phyloP scores from a whole-genome alignment of 2,888 invertebrate species.

The Caprella mutica region DNA sequence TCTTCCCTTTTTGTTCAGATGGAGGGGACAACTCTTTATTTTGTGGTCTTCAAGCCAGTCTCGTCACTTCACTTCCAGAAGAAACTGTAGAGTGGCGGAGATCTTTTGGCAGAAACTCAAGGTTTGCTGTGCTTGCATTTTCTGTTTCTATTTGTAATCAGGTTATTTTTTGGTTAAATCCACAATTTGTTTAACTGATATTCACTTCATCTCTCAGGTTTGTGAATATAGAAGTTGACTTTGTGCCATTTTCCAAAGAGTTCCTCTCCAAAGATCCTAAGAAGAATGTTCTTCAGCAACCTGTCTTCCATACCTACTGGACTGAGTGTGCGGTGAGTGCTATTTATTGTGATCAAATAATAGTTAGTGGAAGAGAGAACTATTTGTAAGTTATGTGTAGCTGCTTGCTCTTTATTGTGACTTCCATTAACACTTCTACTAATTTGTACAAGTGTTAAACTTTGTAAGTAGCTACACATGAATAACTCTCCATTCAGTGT shows the following conservation, averaged over 20 bases:
- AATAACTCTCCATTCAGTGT: too few species aligned
- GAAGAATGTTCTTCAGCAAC: constrained; percentile 68
- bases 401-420: too few species aligned
- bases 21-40: constrained; percentile 76
- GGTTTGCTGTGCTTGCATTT: constrained; percentile 41
- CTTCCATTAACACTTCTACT: too few species aligned
- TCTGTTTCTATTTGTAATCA: too few species aligned
- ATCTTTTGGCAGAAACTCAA: constrained; percentile 72
- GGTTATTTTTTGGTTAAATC: too few species aligned
- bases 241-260: constrained; percentile 41
- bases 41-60: constrained; percentile 63
- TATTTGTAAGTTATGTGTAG: too few species aligned
- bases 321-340: constrained; percentile 85
- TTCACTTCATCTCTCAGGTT: constrained; percentile 9
- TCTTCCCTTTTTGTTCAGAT: constrained; percentile 49
- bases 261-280: constrained; percentile 54
- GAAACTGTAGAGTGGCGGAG: constrained; percentile 87
- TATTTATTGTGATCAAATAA: too few species aligned
- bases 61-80: constrained; percentile 67
- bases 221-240: constrained; percentile 40
- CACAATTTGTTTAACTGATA: background rate
- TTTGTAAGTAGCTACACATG: too few species aligned
- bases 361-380: too few species aligned
- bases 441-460: too few species aligned
- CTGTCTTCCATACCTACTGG: constrained; percentile 88